Evolutionary conservation across 2,113 vertebrate genomes (phyloP).

Genomic region (Sula dactylatra): DNA sequence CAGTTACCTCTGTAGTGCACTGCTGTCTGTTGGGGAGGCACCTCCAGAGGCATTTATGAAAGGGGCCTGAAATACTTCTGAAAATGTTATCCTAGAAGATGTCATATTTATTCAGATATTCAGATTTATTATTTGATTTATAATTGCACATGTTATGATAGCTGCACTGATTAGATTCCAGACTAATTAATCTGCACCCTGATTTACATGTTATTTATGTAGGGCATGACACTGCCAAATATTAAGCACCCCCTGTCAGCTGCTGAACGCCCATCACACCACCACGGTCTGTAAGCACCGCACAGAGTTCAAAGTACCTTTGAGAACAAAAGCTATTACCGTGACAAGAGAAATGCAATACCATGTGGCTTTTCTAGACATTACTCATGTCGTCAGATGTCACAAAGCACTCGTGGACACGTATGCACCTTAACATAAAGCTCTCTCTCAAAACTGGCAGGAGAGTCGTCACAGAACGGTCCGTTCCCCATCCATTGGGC

Average conservation of each 20-base stretch:
- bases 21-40: not conserved
- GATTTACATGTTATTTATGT: not conserved
- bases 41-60: not conserved
- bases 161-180: slow-evolving; percentile 6
- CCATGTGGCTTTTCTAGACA: not conserved
- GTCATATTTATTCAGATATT: not conserved
- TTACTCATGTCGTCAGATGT: not conserved
- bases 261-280: not conserved
- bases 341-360: not conserved
- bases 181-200: not conserved
- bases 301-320: not conserved
- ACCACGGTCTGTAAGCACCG: not conserved
- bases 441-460: not conserved
- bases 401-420: not conserved
- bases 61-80: not conserved
- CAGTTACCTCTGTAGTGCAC: not conserved
- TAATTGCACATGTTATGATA: not conserved
- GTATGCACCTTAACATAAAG: not conserved
- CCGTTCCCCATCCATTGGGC: not conserved
- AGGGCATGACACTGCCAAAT: not conserved
- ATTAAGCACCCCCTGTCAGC: not conserved
- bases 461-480: not conserved
- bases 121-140: slow-evolving; percentile 1
- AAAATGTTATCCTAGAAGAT: not conserved
- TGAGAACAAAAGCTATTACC: not conserved